Percentiles rank a stretch among this genome's conserved stretches.
These are phyloP conservation scores for Drosophila emarginata DNA, from an alignment of 2,888 invertebrate genomes.

Conservation along the genomic window DNA sequence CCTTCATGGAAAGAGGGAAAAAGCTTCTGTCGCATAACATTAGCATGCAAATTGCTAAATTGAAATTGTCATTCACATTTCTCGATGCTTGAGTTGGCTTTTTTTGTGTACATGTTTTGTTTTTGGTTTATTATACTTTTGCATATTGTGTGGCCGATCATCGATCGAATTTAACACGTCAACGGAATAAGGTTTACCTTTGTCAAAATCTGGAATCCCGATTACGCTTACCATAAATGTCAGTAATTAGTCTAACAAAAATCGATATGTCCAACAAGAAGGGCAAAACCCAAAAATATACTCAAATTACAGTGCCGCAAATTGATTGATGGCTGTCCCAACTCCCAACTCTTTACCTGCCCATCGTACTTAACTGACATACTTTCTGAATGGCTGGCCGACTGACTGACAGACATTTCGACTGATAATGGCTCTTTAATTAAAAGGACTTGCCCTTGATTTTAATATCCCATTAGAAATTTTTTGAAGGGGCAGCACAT, in stretches of 20 bases:
- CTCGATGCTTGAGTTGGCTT: conserved; percentile 56
- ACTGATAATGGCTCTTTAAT: conserved; percentile 61
- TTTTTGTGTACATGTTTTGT: background rate
- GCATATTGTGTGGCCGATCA: conserved; percentile 17
- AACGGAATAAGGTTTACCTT: conserved; percentile 40
- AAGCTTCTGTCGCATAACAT: conserved; percentile 52
- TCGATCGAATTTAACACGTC: conserved; percentile 43
- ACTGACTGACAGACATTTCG: conserved; percentile 27
- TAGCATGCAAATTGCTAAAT: conserved; percentile 75
- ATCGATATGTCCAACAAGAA: conserved; percentile 39
- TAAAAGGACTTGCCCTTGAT: conserved; percentile 44
- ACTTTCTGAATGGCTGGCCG: conserved; percentile 19
- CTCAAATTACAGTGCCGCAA: conserved; percentile 33
- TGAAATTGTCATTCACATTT: conserved; percentile 72
- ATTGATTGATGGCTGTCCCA: conserved; percentile 1
- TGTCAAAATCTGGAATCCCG: conserved; percentile 34
- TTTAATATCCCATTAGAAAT: conserved; percentile 57
- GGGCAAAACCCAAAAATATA: conserved; percentile 56
- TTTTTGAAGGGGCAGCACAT: conserved; percentile 13
- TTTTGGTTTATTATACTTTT: background rate
- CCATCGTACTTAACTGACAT: conserved; percentile 7
- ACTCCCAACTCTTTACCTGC: background rate
- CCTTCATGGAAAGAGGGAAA: conserved; percentile 29
- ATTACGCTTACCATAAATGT: conserved; percentile 29
- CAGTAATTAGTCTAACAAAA: conserved; percentile 49